Evolutionary conservation across 2,888 invertebrate species (phyloP), one percentile per base, ranked within the genome.

Genomic region (Ferdinandea cuprea): DNA sequence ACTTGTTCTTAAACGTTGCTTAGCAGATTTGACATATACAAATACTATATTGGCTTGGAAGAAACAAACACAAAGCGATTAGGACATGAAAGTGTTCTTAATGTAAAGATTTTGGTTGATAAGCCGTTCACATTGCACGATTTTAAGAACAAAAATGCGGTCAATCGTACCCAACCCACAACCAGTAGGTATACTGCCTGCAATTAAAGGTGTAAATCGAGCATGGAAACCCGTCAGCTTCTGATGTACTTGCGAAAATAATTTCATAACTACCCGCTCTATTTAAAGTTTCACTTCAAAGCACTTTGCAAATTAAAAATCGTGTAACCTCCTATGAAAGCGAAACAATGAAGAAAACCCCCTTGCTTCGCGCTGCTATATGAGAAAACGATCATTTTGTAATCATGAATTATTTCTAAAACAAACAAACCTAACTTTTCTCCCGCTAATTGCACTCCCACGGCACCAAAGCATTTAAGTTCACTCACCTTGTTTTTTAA

Each of bases 401-500:
- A 44, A 59, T 44, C n/a, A 17, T 25, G 5, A 56, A 56, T 15
- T 25, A 6, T 40, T 15, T 28, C 9, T 54, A 54, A 37, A 42
- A 19, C 52, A 46, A 68, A 56, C 32, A 8, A 25, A 35, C 5
- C 46, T 56, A 8, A 19, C 9, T 13, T 15, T 25, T 32, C 19
- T 30, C 15, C 35, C 9, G 40, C 50, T 50, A 71, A 71, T 59
- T 71, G 71, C 42, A 44, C 61, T 71, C 71, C 61, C 71, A 71
- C 71, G 52, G 59, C 11, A n/a, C 11, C 32, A 52, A n/a, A n/a
- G 32, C 59, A 21, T 42, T 50, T 13, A 61, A 52, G 71, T 71
- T 71, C 71, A 61, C 42, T 50, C 42, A 61, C 59, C 71, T 71
- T 61, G 9, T 15, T 30, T 61, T n/a, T 15, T 30, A 50, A n/a